Percentiles rank a stretch among this genome's conserved stretches.
These are phyloP conservation scores for Aspidiotus destructor DNA, from an alignment of 2,888 invertebrate species.

Conservation along the genomic window DNA sequence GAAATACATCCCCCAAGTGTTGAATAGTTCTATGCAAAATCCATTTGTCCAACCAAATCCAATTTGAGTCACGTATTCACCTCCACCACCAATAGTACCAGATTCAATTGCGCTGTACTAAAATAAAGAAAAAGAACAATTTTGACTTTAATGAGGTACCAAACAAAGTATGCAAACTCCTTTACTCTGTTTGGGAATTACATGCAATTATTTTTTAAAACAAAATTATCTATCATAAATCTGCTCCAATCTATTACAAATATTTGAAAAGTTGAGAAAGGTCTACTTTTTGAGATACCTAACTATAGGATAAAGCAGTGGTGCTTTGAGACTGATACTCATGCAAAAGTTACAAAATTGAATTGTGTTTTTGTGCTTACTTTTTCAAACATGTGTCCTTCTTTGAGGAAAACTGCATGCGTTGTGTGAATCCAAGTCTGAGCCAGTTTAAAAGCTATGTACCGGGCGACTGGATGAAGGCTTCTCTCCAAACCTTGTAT, in stretches of 20 bases:
- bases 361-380: background rate
- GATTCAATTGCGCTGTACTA: conserved; percentile 55
- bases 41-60: conserved; percentile 61
- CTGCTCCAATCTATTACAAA: too few species aligned
- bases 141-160: too few species aligned
- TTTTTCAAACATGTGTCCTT: background rate
- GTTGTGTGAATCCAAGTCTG: background rate
- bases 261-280: too few species aligned
- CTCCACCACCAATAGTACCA: conserved; percentile 54
- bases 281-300: too few species aligned
- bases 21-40: conserved; percentile 55
- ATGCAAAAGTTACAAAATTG: too few species aligned
- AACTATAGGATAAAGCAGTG: too few species aligned
- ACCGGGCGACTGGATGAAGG: background rate
- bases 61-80: conserved; percentile 9
- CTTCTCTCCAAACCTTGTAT: background rate
- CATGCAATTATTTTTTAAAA: too few species aligned
- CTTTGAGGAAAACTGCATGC: background rate
- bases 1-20: conserved; percentile 46
- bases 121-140: conserved; percentile 23
- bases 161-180: too few species aligned
- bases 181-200: too few species aligned
- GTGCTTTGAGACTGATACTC: too few species aligned
- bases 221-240: too few species aligned
- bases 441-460: background rate